Evolutionary conservation across 1,140 invertebrate genomes (phyloP).

Genomic region (Eufriesea mexicana): DNA sequence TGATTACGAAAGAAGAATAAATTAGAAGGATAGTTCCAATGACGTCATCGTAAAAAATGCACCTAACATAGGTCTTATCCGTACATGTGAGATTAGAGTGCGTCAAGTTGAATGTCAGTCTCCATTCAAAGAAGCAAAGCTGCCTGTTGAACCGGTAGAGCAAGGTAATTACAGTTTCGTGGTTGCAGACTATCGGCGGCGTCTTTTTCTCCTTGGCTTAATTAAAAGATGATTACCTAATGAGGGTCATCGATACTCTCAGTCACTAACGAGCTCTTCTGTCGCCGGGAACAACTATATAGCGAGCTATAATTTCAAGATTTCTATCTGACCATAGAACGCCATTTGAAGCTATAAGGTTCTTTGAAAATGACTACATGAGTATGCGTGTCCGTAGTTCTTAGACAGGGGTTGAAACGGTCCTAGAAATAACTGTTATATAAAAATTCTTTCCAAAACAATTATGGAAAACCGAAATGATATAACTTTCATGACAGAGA

Average conservation of each 20-base stretch:
- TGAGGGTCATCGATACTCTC: slow-evolving; percentile 57
- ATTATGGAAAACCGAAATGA: too few species aligned
- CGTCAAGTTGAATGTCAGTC: slow-evolving; percentile 22
- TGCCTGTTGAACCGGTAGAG: slow-evolving; percentile 44
- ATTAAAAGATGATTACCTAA: slow-evolving; percentile 68
- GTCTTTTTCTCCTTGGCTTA: slow-evolving; percentile 36
- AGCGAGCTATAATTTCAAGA: slow-evolving; percentile 43
- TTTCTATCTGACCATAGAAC: slow-evolving; percentile 18
- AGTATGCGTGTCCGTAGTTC: neutral
- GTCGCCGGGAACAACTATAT: slow-evolving; percentile 32
- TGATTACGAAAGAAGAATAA: neutral
- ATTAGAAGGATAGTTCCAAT: neutral
- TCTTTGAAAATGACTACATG: neutral
- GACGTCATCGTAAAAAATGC: neutral
- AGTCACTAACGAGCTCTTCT: slow-evolving; percentile 35
- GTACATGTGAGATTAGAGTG: slow-evolving; percentile 21
- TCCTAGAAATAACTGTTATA: too few species aligned
- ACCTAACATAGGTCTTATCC: neutral
- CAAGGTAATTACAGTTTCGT: slow-evolving; percentile 44
- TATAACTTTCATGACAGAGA: too few species aligned
- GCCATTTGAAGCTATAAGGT: neutral
- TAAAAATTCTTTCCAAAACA: too few species aligned
- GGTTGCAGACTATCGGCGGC: slow-evolving; percentile 20
- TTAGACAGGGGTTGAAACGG: neutral
- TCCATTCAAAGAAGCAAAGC: slow-evolving; percentile 14